Base-by-base conservation (phyloP, 2,797 vertebrate species). In the Poecilia wingei region DNA sequence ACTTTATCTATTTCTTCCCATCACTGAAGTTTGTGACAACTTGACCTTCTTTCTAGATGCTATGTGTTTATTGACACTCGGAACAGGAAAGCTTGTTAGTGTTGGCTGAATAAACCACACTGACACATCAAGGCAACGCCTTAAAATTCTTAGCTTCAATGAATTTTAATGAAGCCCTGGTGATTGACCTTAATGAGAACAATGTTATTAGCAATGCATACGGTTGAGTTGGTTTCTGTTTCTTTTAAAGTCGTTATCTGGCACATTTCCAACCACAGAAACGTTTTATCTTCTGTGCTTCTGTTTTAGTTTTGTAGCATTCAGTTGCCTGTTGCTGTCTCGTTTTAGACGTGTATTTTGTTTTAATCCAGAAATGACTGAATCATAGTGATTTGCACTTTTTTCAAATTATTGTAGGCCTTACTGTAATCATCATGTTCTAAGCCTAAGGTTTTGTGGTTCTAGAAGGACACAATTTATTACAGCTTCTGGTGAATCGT, bases 221-320 rank as follows among this genome's bases (percentile, higher is more conserved):
- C 49, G 3, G 4, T 64, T 80, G 45, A 81, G 66, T 76, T 85
- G 75, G 80, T 68, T 72, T 73, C 57, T 57, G 57, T 12, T 80
- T 74, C 33, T 25, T 57, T 70, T 70, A 31, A 72, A 77, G 55
- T 84, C 46, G 72, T 20, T 68, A 18, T 68, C 25, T 73, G 72
- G 31, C 28, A 28, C 43, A 22, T 75, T 76, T 8, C 69, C 16
- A 61, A 57, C 28, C 31, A 73, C 41, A 51, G 16, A 64, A 31
- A n/a, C 72, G 43, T 18, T 74, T 57, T 13, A 14, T 25, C 31
- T 31, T 20, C n/a, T 64, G 16, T 10, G 5, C 8, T 57, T 25
- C 7, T 2, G 61, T 72, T 45, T n/a, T 70, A 31, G 9, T 66
- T 43, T 69, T 36, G 31, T 13, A 61, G 31, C 55, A 12, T 59